phyloP scores from a whole-genome alignment of 2,797 vertebrate species.

The Onychomys torridus region DNA sequence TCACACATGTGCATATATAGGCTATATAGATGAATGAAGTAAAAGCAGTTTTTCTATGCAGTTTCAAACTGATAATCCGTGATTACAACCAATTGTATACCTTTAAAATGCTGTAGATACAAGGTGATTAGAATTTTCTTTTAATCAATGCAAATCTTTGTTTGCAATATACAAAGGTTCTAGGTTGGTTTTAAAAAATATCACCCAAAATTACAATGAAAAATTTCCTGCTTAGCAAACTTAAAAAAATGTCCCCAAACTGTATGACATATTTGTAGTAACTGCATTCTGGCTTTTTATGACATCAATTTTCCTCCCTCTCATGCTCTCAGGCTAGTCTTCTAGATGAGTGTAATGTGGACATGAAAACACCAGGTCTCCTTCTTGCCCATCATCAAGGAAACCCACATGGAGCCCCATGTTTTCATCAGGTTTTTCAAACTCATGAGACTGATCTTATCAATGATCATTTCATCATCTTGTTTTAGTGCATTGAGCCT shows the following conservation, averaged over 20 bases:
- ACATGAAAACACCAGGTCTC: background rate
- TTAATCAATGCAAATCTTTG: background rate
- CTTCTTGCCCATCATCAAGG: fast-evolving
- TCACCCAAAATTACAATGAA: background rate
- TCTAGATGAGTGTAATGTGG: background rate
- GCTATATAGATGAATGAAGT: background rate
- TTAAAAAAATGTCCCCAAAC: background rate
- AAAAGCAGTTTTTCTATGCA: background rate
- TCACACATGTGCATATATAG: background rate
- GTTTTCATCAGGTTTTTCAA: slow-evolving; percentile 1
- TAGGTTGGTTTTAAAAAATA: background rate
- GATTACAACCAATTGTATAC: background rate
- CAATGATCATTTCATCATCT: background rate
- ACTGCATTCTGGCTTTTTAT: background rate
- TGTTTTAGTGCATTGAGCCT: background rate
- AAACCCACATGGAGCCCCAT: too few relatives aligned
- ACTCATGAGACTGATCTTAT: background rate
- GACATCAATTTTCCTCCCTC: background rate
- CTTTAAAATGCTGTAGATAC: slow-evolving; percentile 28
- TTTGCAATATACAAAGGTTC: background rate
- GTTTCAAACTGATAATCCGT: background rate
- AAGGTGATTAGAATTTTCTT: background rate
- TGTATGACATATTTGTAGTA: background rate
- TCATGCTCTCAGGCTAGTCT: background rate
- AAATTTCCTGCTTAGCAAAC: background rate